Base-by-base conservation (phyloP, 2,113 vertebrate species). In the Tiliqua scincoides region DNA sequence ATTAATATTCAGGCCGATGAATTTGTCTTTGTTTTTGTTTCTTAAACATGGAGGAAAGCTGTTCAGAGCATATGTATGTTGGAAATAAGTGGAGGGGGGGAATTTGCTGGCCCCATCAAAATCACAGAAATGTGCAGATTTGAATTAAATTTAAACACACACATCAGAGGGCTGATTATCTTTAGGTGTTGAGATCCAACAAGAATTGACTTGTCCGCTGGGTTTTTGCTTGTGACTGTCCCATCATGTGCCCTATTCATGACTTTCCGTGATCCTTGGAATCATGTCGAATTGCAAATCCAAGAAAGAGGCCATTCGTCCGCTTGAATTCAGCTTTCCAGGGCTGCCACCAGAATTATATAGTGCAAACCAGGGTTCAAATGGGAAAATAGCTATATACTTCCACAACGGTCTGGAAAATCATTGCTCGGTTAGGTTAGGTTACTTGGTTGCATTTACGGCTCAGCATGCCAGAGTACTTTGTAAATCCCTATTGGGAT, bases 51-150 rank as follows among this genome's bases (percentile, higher is more conserved):
- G 85, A 93, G 63, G 82, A 89, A 1, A 68, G 10, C 14, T 85
- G 35, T 57, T 68, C 70, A 12, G 80, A 79, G 23, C 25, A 9
- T 61, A 6, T 37, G 2, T 35, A 20, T 78, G 32, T 37, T 79
- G 25, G 54, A 77, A 80, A 25, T 30, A 54, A 3, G n/a, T 3
- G 62, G 35, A 20, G 14, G 20, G 8, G 8, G 8, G 4, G 23
- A 57, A 83, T 87, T 87, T 87, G 88, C 86, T 78, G 32, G 82
- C 89, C 85, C 92, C 93, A 59, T 93, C 82, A 81, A 72, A 88
- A 93, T 35, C 59, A 40, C 52, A 88, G 82, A 57, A 43, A 59
- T 0, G 0, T 80, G 79, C 75, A 77, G 82, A 54, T 85, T 62
- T 88, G 43, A 48, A 48, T 48, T 48, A 48, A 48, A 48, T 48